Evolutionary conservation across 2,797 vertebrate genomes (phyloP).

Genomic region (Phataginus tricuspis): DNA sequence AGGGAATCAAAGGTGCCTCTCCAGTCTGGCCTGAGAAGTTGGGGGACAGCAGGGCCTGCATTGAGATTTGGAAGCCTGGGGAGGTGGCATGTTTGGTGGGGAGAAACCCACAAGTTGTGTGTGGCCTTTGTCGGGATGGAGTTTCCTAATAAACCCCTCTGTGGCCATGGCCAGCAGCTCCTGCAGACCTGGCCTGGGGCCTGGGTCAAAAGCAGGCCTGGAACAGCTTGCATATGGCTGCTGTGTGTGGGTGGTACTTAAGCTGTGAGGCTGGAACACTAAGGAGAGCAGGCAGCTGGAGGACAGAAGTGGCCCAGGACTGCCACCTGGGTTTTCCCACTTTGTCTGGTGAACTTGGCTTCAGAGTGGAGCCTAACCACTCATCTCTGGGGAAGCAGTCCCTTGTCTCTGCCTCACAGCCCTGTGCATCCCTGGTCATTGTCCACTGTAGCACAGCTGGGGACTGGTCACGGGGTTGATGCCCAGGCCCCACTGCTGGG

Average conservation of each 20-base stretch:
- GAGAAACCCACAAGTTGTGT: no score
- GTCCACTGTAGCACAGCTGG: not conserved
- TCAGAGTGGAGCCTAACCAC: not conserved
- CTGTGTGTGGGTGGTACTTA: not conserved
- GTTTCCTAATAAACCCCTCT: not conserved
- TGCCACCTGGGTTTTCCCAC: not conserved
- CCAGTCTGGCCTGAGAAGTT: not conserved
- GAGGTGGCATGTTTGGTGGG: not conserved
- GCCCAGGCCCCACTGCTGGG: not conserved
- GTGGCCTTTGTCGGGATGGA: not conserved
- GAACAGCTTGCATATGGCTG: rapidly evolving
- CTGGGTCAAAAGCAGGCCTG: not conserved
- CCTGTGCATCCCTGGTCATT: not conserved
- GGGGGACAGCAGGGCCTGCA: not conserved
- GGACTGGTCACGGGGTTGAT: not conserved
- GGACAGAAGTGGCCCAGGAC: not conserved
- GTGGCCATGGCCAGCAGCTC: not conserved
- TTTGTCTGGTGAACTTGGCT: not conserved
- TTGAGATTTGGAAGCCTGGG: not conserved
- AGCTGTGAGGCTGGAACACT: not conserved
- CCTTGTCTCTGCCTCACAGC: not conserved
- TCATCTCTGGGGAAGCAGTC: not conserved
- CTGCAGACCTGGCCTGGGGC: not conserved
- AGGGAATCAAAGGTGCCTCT: rapidly evolving
- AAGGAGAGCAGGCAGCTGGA: not conserved